These are phyloP conservation scores for Helicolenus hilgendorfi DNA, from an alignment of 2,797 vertebrate species.

Conservation along the genomic window DNA sequence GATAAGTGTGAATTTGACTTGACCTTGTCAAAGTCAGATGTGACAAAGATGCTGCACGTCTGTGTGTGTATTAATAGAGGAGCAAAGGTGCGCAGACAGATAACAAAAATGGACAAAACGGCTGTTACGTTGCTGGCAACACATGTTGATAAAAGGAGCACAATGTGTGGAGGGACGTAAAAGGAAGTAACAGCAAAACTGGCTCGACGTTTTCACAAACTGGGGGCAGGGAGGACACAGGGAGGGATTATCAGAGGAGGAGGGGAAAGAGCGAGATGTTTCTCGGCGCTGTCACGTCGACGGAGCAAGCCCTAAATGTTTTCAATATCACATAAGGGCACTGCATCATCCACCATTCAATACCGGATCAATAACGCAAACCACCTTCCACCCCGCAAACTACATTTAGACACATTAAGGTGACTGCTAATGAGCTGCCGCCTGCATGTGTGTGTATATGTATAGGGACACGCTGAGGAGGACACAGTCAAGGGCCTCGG, in stretches of 20 bases:
- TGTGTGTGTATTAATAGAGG: conserved; percentile 13
- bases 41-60: conserved; percentile 56
- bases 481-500: conserved; percentile 70
- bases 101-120: conserved; percentile 12
- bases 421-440: conserved; percentile 86
- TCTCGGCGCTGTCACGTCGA: conserved; percentile 49
- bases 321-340: conserved; percentile 89
- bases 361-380: conserved; percentile 86
- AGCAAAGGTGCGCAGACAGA: conserved; percentile 43
- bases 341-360: conserved; percentile 86
- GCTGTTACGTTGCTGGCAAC: not conserved
- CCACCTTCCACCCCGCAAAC: conserved; percentile 83
- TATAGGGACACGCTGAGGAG: conserved; percentile 46
- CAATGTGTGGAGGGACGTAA: not conserved
- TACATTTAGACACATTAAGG: conserved; percentile 89
- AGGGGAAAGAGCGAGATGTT: conserved; percentile 49
- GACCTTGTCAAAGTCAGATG: conserved; percentile 85
- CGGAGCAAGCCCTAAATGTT: conserved; percentile 76
- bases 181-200: conserved; percentile 4
- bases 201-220: conserved; percentile 33
- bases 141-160: not conserved
- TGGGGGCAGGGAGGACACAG: conserved; percentile 21
- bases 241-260: conserved; percentile 47
- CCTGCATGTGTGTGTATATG: not conserved
- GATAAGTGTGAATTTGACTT: conserved; percentile 80